Evolutionary conservation across 2,888 invertebrate species (phyloP), one percentile per base, ranked within the genome.

Genomic region (Brassicogethes aeneus): DNA sequence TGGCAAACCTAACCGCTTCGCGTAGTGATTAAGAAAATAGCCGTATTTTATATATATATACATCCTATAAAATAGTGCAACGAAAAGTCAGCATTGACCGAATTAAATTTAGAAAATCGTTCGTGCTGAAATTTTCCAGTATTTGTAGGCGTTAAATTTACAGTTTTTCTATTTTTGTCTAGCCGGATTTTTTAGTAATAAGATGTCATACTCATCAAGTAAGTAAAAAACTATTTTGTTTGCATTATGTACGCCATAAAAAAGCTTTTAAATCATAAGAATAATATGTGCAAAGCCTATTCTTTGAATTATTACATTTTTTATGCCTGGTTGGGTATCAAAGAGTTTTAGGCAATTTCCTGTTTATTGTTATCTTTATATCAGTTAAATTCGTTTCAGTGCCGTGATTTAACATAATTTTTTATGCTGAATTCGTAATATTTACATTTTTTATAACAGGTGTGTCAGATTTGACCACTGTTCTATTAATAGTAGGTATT

Each of bases 141-240:
- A 17, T 30, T 35, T 35, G 36, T 37, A 36, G 34, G 29, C 39
- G 36, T 36, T 44, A 41, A 16, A 30, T 39, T 32, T 33, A 41
- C 40, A n/a, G n/a, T n/a, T 45, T 44, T 33, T 42, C 44, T 44
- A 47, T 47, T 51, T 52, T 47, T 44, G 49, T 45, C 40, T 40
- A 39, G 39, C 37, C 38, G 39, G 40, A 45, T 41, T 42, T 45
- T 42, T 43, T 43, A 40, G 44, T 42, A 37, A 41, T 17, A 55
- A 51, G 53, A 64, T 64, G 63, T 62, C 63, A 36, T 64, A 60
- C 51, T 50, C 59, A 37, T 56, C 56, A 43, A 62, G 63, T 64
- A 56, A 60, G 62, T 60, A 46, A 32, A 32, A 12, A 23, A 7
- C 10, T 23, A 23, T 23, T 23, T 23, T 5, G 5, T 23, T 7